Evolutionary conservation across 1,140 invertebrate species (phyloP), one percentile per base, ranked within the genome.

Genomic region (Lordiphosa mommai): DNA sequence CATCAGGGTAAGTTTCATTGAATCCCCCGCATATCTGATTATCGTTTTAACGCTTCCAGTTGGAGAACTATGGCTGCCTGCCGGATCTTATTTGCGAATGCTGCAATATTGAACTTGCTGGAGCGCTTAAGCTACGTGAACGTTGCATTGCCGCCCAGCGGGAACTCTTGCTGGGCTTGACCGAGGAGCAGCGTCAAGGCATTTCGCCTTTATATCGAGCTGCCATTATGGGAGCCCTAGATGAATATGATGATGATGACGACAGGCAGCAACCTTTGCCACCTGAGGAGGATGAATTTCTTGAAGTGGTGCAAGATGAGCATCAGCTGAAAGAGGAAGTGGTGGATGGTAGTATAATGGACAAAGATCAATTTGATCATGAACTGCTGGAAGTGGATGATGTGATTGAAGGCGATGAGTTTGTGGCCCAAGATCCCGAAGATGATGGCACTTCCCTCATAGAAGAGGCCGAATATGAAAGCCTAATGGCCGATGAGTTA

Each of bases 41-140:
- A 16, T 12, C 12, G 23, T 0, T 44, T 20, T 30, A 0, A 43
- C 33, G 20, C 14, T 23, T 32, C 0, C 10, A 84, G 77, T 23
- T 84, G 29, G 72, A 85, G 10, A 61, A 57, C 30, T 68, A 56
- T 7, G 16, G 29, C 3, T 63, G 63, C 32, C 4, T 84, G 5
- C 77, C 77, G 1, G 77, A 84, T 29, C 60, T 70, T 23, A 85
- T 84, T 9, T 84, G 77, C 34, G 79, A 85, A 14, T 84, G 77
- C 50, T 84, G 77, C 40, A 64, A 64, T 12, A 65, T 65, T 5
- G 77, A 84, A 12, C 16, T 84, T 17, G 52, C 64, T 1, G 48
- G 43, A 2, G 77, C 77, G 0, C 37, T 73, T 0, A 53, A 71
- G 17, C 46, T 84, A 9, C 61, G 79, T 1, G 72, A 85, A 10